These are phyloP conservation scores for Sebastes steindachneri DNA, from an alignment of 2,797 vertebrate genomes.

Conservation along the genomic window DNA sequence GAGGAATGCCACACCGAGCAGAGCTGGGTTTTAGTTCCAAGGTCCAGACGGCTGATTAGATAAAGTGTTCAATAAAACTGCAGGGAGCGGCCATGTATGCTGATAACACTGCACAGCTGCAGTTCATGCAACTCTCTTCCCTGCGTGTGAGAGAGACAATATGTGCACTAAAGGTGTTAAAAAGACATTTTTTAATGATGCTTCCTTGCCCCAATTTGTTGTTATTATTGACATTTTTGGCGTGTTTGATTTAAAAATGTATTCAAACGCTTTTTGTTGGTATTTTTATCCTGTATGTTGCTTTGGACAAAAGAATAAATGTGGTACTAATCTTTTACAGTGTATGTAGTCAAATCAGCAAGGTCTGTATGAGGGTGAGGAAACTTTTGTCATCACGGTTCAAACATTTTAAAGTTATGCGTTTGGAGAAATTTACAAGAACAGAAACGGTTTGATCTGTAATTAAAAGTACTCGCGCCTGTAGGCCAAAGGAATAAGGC, in stretches of 20 bases:
- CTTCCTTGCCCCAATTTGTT: background rate
- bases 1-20: conserved; percentile 51
- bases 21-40: conserved; percentile 68
- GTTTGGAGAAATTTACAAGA: background rate
- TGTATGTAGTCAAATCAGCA: background rate
- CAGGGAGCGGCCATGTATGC: conserved; percentile 42
- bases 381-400: background rate
- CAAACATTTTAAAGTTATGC: background rate
- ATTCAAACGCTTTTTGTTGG: background rate
- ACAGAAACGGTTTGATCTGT: background rate
- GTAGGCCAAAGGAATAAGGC: conserved; percentile 6
- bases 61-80: conserved; percentile 71
- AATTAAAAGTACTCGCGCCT: background rate
- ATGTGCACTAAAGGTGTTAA: conserved; percentile 2
- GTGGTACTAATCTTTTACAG: background rate
- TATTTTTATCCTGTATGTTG: background rate
- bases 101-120: conserved; percentile 48
- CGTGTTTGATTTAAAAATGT: background rate
- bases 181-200: background rate
- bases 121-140: conserved; percentile 11
- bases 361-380: no score
- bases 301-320: background rate
- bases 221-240: background rate
- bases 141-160: background rate
- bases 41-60: conserved; percentile 76